phyloP scores from a whole-genome alignment of 2,888 invertebrate genomes.

The Drosophila trichaetosa region DNA sequence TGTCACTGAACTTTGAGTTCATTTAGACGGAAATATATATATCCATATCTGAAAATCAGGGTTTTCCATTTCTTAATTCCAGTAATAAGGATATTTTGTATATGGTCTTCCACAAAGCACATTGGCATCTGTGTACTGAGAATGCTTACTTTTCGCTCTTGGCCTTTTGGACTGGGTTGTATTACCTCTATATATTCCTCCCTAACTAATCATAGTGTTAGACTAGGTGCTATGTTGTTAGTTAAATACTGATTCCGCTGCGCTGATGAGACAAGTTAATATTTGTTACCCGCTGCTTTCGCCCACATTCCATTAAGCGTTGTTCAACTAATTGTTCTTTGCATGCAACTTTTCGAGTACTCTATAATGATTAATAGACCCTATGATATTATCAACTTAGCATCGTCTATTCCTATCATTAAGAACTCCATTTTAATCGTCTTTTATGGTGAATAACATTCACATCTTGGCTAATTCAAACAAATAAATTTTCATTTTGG shows the following conservation, averaged over 20 bases:
- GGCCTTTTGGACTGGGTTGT: fast-evolving
- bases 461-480: not conserved
- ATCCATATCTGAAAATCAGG: not conserved
- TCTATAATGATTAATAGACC: not conserved
- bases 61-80: not conserved
- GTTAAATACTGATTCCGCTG: not conserved
- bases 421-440: not conserved
- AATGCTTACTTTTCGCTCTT: not conserved
- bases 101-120: too few relatives aligned
- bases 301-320: not conserved
- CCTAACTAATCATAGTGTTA: not conserved
- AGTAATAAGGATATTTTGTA: too few relatives aligned
- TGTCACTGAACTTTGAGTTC: conserved; percentile 50
- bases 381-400: not conserved
- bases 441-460: not conserved
- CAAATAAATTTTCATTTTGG: not conserved
- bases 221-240: not conserved
- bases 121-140: too few relatives aligned
- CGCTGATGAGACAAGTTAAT: not conserved
- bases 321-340: not conserved
- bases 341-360: not conserved
- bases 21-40: conserved; percentile 36
- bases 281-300: not conserved
- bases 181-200: not conserved
- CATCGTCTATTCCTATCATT: not conserved